A percentile compares a stretch with the other conserved stretches of the same genome.
phyloP scores from a whole-genome alignment of 2,113 vertebrate genomes.

The Dipodomys ordii region DNA sequence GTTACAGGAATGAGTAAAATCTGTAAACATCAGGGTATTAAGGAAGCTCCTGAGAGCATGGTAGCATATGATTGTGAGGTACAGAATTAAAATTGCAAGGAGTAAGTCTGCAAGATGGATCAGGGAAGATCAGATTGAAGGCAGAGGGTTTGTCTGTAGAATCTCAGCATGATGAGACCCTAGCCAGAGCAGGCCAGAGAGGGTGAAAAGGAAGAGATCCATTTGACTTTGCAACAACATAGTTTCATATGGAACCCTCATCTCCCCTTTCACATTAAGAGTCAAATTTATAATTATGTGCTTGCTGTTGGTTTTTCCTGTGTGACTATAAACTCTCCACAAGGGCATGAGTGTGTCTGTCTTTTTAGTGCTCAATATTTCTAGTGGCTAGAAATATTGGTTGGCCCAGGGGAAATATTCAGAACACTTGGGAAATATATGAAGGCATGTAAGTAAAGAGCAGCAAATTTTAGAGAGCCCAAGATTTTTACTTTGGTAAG shows the following conservation, averaged over 20 bases:
- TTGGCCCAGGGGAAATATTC: conserved; percentile 4
- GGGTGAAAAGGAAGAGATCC: background rate
- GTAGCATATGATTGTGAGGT: background rate
- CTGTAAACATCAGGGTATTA: background rate
- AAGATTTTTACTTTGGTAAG: conserved; percentile 33
- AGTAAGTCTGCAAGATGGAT: background rate
- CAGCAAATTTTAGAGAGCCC: background rate
- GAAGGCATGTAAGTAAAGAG: background rate
- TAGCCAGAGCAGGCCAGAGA: background rate
- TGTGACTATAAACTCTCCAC: background rate
- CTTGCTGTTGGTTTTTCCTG: background rate
- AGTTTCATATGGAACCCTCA: background rate
- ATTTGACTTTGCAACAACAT: background rate
- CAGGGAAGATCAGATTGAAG: background rate
- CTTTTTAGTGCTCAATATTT: conserved; percentile 14
- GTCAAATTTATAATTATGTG: conserved; percentile 1
- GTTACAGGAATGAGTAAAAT: background rate
- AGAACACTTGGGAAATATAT: background rate
- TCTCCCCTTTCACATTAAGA: background rate
- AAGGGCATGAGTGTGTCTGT: background rate
- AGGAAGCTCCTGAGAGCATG: background rate
- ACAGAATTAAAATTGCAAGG: background rate
- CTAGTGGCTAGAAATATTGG: background rate
- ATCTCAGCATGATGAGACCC: too few species aligned
- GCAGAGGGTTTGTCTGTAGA: background rate